phyloP scores from a whole-genome alignment of 2,113 vertebrate genomes.

The Brienomyrus brachyistius region DNA sequence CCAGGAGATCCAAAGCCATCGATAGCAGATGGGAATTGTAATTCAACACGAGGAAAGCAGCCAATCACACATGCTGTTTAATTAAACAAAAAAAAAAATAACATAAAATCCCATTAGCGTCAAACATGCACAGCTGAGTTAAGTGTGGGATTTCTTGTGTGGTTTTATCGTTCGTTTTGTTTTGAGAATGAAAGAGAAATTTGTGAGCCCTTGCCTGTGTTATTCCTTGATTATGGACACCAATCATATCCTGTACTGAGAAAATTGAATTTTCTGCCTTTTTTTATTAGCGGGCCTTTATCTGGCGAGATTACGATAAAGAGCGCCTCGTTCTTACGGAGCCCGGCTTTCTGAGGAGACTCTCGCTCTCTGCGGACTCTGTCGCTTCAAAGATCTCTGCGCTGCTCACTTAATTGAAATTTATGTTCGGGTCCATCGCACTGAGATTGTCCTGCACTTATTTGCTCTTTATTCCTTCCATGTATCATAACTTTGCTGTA shows the following conservation, averaged over 20 bases:
- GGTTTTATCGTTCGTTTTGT: conserved; percentile 5
- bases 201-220: conserved; percentile 24
- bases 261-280: conserved; percentile 39
- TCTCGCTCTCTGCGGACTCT: conserved; percentile 20
- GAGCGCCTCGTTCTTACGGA: conserved; percentile 25
- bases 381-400: conserved; percentile 24
- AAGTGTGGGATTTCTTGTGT: neutral
- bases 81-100: neutral
- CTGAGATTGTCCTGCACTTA: conserved; percentile 19
- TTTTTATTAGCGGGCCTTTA: conserved; percentile 33
- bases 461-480: conserved; percentile 26
- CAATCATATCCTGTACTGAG: conserved; percentile 35
- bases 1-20: conserved; percentile 1
- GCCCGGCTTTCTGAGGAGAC: conserved; percentile 27
- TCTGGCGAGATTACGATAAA: conserved; percentile 34
- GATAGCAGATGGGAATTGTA: neutral
- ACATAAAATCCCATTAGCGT: neutral
- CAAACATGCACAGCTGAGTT: neutral
- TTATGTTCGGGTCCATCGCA: conserved; percentile 24
- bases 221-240: conserved; percentile 37
- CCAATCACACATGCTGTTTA: conserved; percentile 12
- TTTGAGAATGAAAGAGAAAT: neutral
- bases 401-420: conserved; percentile 37
- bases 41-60: neutral
- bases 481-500: conserved; percentile 24